These are phyloP conservation scores for Corynorhinus townsendii DNA, from an alignment of 2,113 vertebrate genomes.

Conservation along the genomic window DNA sequence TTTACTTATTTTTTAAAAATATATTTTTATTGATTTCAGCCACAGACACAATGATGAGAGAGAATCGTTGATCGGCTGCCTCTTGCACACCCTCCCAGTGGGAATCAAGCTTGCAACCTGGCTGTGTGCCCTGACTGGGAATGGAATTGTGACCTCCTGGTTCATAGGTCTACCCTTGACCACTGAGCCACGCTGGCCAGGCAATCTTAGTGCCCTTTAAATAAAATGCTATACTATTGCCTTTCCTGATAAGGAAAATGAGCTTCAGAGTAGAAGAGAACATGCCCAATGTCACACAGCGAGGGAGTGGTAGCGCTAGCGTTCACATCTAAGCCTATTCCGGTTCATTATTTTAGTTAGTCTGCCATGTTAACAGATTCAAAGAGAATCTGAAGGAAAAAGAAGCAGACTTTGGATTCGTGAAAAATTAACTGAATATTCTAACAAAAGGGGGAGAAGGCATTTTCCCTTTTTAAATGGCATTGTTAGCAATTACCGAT, in stretches of 20 bases:
- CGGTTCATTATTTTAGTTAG: not conserved
- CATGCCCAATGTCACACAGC: not conserved
- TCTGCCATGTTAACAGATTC: not conserved
- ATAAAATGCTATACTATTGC: not conserved
- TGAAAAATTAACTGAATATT: not conserved
- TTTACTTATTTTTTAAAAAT: not conserved
- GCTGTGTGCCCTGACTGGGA: no score
- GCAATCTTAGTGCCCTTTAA: not conserved
- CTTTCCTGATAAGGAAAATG: not conserved
- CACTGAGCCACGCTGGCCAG: no score
- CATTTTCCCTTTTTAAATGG: not conserved
- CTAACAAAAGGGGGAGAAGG: not conserved
- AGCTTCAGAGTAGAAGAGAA: not conserved
- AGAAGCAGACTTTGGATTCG: not conserved
- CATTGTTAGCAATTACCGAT: not conserved
- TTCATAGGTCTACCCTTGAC: no score
- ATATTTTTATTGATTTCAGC: no score
- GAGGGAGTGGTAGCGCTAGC: not conserved
- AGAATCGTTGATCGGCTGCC: no score
- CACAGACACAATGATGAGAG: no score
- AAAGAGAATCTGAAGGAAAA: not conserved
- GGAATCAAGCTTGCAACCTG: no score
- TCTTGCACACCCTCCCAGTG: no score
- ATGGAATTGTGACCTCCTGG: no score
- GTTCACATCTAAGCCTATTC: not conserved